These are phyloP conservation scores for Lagopus muta DNA, from an alignment of 2,113 vertebrate species.

Conservation along the genomic window DNA sequence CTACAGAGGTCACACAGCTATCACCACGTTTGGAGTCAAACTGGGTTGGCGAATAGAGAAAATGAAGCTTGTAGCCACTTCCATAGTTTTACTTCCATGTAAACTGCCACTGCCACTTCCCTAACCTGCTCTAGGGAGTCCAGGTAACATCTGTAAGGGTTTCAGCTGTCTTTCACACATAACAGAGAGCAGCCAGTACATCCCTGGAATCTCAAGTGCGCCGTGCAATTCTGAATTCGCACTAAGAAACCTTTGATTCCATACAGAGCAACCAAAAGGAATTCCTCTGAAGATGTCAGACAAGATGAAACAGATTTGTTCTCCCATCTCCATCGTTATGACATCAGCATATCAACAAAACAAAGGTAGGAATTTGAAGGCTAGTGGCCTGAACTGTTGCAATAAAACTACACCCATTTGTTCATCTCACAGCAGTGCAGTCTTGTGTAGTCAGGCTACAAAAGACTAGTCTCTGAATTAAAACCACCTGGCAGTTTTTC, in stretches of 20 bases:
- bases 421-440: background rate
- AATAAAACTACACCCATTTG: background rate
- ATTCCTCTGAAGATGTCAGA: constrained; percentile 1
- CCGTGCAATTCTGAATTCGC: background rate
- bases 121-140: rapidly evolving
- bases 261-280: background rate
- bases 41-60: background rate
- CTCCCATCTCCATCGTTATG: background rate
- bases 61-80: background rate
- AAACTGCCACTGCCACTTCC: background rate
- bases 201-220: background rate
- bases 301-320: constrained; percentile 26
- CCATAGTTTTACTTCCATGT: background rate
- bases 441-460: background rate
- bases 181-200: background rate
- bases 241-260: background rate
- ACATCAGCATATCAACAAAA: background rate
- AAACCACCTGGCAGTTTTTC: background rate
- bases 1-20: background rate
- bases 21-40: background rate
- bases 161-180: background rate
- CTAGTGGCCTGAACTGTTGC: background rate
- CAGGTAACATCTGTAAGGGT: background rate
- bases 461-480: background rate
- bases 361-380: background rate